Evolutionary conservation across 2,797 vertebrate species (phyloP).

Genomic region (Eleutherodactylus coqui): DNA sequence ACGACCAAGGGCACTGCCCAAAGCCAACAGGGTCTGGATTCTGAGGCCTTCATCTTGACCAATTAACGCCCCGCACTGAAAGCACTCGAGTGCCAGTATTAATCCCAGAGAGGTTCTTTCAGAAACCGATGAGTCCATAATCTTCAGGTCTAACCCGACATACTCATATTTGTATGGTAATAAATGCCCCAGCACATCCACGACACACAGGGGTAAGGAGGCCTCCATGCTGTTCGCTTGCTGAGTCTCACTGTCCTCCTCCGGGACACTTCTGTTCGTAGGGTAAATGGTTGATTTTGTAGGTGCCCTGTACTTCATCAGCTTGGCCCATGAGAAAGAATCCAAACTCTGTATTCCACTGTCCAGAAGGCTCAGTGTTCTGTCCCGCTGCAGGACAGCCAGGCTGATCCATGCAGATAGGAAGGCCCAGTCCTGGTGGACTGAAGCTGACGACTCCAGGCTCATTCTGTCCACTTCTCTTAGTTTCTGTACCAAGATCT

Average conservation of each 20-base stretch:
- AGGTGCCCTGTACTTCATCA: slow-evolving; percentile 80
- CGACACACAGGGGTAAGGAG: slow-evolving; percentile 68
- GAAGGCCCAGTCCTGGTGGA: slow-evolving; percentile 53
- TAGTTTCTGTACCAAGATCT: slow-evolving; percentile 71
- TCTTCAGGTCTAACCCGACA: slow-evolving; percentile 75
- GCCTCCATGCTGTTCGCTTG: neutral
- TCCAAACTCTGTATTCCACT: slow-evolving; percentile 67
- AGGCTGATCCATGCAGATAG: slow-evolving; percentile 74
- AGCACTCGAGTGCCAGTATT: slow-evolving; percentile 79
- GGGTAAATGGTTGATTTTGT: neutral
- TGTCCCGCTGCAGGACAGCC: slow-evolving; percentile 77
- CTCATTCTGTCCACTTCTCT: slow-evolving; percentile 57
- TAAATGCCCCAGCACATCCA: slow-evolving; percentile 77
- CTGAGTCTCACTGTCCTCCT: too few species aligned
- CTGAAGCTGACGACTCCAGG: neutral
- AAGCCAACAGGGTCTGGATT: slow-evolving; percentile 69
- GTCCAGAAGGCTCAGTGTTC: slow-evolving; percentile 73
- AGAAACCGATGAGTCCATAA: slow-evolving; percentile 75
- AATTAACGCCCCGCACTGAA: slow-evolving; percentile 78
- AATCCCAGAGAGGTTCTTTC: slow-evolving; percentile 79
- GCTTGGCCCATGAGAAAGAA: slow-evolving; percentile 86
- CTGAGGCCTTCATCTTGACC: slow-evolving; percentile 80
- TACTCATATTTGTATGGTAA: slow-evolving; percentile 85
- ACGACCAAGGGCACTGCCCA: slow-evolving; percentile 80
- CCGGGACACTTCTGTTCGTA: too few species aligned